These are phyloP conservation scores for Sciurus vulgaris DNA, from an alignment of 2,797 vertebrate genomes.

Conservation along the genomic window DNA sequence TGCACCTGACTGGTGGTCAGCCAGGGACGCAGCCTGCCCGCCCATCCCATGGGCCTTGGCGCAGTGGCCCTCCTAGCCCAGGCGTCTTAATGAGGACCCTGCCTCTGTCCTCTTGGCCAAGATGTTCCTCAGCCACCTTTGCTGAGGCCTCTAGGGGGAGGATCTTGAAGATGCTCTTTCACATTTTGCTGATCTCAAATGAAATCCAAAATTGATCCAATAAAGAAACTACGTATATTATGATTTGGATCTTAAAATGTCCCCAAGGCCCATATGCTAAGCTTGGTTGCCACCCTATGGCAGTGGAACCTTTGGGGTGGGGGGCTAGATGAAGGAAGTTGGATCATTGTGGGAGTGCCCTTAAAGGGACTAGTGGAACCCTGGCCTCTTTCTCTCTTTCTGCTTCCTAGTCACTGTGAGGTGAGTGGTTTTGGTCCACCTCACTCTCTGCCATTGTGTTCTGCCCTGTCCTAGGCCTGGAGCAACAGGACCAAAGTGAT, in stretches of 20 bases:
- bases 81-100: not conserved
- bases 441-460: not conserved
- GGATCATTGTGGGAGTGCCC: not conserved
- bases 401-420: not conserved
- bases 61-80: not conserved
- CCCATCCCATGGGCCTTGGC: rapidly evolving
- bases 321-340: not conserved
- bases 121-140: not conserved
- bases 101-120: not conserved
- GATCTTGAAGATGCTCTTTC: not conserved
- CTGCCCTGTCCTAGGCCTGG: too few species aligned
- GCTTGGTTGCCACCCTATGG: too few species aligned
- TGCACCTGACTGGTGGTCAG: too few species aligned
- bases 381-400: too few species aligned
- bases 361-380: not conserved
- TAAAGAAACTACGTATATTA: not conserved
- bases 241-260: not conserved
- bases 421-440: not conserved
- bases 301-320: too few species aligned
- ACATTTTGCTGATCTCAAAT: not conserved
- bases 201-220: not conserved
- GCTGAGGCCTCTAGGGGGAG: not conserved
- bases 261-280: too few species aligned
- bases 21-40: not conserved
- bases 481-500: too few species aligned